Evolutionary conservation across 2,888 invertebrate species (phyloP).

Genomic region (Drosophila longiperda): DNA sequence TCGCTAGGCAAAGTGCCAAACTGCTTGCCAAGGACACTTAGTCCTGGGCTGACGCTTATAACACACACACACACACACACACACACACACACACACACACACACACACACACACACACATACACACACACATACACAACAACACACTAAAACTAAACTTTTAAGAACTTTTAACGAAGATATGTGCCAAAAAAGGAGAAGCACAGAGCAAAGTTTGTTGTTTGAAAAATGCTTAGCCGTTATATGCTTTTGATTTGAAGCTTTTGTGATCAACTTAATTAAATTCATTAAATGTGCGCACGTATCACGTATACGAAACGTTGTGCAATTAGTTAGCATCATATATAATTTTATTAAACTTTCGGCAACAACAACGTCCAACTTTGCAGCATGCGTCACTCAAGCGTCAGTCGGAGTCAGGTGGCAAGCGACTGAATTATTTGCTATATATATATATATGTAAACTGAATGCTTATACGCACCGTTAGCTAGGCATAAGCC

Average conservation of each 20-base stretch:
- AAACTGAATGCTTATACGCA: constrained; percentile 37
- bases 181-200: constrained; percentile 32
- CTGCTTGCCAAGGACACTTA: constrained; percentile 45
- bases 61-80: constrained; percentile 1
- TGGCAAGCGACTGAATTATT: constrained; percentile 38
- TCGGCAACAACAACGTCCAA: constrained; percentile 24
- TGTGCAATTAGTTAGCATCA: constrained; percentile 63
- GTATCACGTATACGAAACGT: constrained; percentile 58
- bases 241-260: constrained; percentile 58
- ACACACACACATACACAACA: constrained; percentile 13
- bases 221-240: constrained; percentile 64
- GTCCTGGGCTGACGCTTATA: constrained; percentile 30
- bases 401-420: constrained; percentile 19
- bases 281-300: constrained; percentile 66
- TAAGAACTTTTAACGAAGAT: constrained; percentile 75
- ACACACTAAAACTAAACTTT: constrained; percentile 60
- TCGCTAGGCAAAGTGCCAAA: constrained; percentile 67
- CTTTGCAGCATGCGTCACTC: constrained; percentile 25
- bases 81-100: constrained; percentile 25
- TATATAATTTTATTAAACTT: constrained; percentile 35
- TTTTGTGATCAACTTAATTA: constrained; percentile 76
- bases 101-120: constrained; percentile 1
- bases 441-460: constrained; percentile 21
- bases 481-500: constrained; percentile 49
- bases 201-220: constrained; percentile 45